Conservation (phyloP, 1,140 invertebrate genomes). For the Pseudachorutes palmiensis region DNA sequence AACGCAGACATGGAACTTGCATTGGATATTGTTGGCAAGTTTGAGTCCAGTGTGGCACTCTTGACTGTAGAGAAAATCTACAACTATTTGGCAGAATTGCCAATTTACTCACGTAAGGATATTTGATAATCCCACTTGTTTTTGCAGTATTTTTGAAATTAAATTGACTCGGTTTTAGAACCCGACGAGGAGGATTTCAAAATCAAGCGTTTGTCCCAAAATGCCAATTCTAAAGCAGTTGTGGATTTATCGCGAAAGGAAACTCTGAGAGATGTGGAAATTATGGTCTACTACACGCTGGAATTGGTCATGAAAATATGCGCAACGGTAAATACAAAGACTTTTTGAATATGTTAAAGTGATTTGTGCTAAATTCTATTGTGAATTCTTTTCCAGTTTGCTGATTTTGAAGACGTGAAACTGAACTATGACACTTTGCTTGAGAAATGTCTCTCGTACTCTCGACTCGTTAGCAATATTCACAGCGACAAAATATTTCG, state of each 20-base stretch:
- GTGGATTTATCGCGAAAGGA: conserved; percentile 32
- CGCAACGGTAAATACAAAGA: conserved; percentile 22
- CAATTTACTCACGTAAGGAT: conserved; percentile 26
- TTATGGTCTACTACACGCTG: conserved; percentile 28
- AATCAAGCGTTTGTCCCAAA: conserved; percentile 15
- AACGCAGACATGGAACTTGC: conserved; percentile 33
- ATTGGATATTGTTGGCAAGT: conserved; percentile 26
- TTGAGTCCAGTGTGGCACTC: conserved; percentile 17
- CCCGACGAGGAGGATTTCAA: conserved; percentile 8
- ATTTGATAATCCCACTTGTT: too few relatives aligned
- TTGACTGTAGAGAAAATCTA: conserved; percentile 30
- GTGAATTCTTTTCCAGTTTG: conserved; percentile 22
- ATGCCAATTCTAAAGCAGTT: conserved; percentile 23
- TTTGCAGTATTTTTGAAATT: too few relatives aligned
- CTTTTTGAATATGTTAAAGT: neutral
- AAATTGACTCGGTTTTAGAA: neutral
- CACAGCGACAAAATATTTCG: conserved; percentile 32
- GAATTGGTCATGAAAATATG: conserved; percentile 30
- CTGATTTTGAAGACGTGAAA: conserved; percentile 1
- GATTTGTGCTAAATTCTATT: conserved; percentile 1
- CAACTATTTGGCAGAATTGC: conserved; percentile 22
- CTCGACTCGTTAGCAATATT: conserved; percentile 14
- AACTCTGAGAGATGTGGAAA: conserved; percentile 25
- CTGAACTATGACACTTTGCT: conserved; percentile 24
- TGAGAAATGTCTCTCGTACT: conserved; percentile 27